These are phyloP conservation scores for Microchirus variegatus DNA, from an alignment of 2,797 vertebrate species.

Conservation along the genomic window DNA sequence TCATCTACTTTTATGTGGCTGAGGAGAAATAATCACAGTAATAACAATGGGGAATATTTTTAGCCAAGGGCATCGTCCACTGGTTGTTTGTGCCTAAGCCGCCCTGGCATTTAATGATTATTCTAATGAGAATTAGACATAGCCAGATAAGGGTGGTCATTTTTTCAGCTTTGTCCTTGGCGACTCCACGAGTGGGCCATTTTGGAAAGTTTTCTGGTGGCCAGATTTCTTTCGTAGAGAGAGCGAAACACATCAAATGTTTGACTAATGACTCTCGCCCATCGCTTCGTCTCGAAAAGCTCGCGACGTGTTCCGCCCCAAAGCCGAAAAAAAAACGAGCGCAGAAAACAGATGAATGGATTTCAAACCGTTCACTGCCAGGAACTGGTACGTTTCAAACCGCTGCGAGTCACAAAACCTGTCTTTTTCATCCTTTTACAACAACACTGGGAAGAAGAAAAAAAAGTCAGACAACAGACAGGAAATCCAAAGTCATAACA, in stretches of 20 bases:
- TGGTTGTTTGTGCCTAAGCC: conserved; percentile 51
- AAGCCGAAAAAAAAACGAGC: conserved; percentile 22
- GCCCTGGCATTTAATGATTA: conserved; percentile 54
- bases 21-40: conserved; percentile 60
- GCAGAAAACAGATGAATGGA: conserved; percentile 36
- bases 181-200: conserved; percentile 18
- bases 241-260: not conserved
- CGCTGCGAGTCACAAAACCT: conserved; percentile 37
- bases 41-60: conserved; percentile 58
- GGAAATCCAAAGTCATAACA: conserved; percentile 34
- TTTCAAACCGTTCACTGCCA: conserved; percentile 32
- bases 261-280: conserved; percentile 8
- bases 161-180: conserved; percentile 40
- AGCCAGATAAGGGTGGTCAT: conserved; percentile 27
- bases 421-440: conserved; percentile 21
- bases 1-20: conserved; percentile 42
- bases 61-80: conserved; percentile 57
- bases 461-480: conserved; percentile 27
- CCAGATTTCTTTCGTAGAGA: conserved; percentile 28
- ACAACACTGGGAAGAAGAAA: not conserved
- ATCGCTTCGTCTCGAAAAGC: conserved; percentile 26
- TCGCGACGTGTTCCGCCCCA: conserved; percentile 11
- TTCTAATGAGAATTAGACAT: conserved; percentile 62
- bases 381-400: conserved; percentile 46
- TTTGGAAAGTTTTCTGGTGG: conserved; percentile 21